Conservation (phyloP, 1,140 invertebrate genomes). For the Diuraphis noxia region DNA sequence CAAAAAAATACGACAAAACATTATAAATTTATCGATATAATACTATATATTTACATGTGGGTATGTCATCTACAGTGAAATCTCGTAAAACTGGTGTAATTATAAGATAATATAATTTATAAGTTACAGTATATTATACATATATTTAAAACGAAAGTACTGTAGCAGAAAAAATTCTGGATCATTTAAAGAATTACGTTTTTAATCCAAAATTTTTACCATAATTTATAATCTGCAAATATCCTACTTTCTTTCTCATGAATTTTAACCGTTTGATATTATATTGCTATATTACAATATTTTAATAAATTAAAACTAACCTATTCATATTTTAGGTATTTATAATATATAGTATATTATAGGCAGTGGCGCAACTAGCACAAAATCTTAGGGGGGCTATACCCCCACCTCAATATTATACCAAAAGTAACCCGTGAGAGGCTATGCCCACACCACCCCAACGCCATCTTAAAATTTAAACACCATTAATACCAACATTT, state of each 20-base stretch:
- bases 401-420: too few species aligned
- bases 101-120: slow-evolving; percentile 4
- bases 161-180: background rate
- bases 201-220: background rate
- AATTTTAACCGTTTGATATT: background rate
- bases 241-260: background rate
- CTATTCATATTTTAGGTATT: background rate
- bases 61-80: background rate
- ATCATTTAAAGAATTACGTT: background rate
- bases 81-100: slow-evolving; percentile 1
- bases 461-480: too few species aligned
- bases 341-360: background rate
- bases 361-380: too few species aligned
- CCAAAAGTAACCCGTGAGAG: too few species aligned
- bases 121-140: background rate
- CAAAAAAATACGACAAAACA: slow-evolving; percentile 59
- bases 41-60: background rate
- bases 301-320: background rate
- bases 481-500: too few species aligned
- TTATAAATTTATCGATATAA: background rate
- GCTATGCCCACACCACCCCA: too few species aligned
- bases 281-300: background rate
- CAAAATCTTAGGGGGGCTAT: too few species aligned
- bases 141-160: slow-evolving; percentile 18
- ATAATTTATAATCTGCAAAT: background rate